Percentiles rank a stretch among this genome's conserved stretches.
phyloP scores from a whole-genome alignment of 2,888 invertebrate genomes.

The Harpagoxenus sublaevis region DNA sequence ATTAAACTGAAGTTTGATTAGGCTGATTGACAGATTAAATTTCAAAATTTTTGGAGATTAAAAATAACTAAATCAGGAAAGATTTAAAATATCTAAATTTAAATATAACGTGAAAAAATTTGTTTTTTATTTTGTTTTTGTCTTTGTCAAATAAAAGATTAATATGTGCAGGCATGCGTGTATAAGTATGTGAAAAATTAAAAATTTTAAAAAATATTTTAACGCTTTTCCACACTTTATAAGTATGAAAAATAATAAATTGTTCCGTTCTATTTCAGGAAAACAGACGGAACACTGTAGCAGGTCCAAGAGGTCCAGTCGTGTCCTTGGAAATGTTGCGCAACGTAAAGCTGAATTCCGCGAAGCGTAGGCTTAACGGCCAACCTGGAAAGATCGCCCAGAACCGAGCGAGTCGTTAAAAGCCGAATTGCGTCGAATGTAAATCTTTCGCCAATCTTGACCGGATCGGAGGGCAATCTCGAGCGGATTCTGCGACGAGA shows the following conservation, averaged over 20 bases:
- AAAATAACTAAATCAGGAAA: neutral
- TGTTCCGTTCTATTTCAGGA: slow-evolving; percentile 71
- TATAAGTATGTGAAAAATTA: neutral
- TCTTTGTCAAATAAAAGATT: neutral
- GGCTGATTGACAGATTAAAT: neutral
- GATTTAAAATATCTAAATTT: neutral
- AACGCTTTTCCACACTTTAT: neutral
- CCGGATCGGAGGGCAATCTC: slow-evolving; percentile 74
- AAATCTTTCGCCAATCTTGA: slow-evolving; percentile 77
- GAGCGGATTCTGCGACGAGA: slow-evolving; percentile 77
- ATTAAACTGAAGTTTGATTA: neutral
- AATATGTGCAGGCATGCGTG: neutral
- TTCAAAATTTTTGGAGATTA: neutral
- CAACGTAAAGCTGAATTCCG: slow-evolving; percentile 83
- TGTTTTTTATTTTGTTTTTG: neutral
- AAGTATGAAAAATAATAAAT: neutral
- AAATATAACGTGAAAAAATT: no score
- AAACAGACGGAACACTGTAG: slow-evolving; percentile 71
- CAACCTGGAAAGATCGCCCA: slow-evolving; percentile 76
- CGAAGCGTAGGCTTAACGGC: slow-evolving; percentile 76
- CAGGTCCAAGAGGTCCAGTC: slow-evolving; percentile 77
- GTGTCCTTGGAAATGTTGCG: slow-evolving; percentile 84
- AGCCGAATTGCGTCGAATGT: slow-evolving; percentile 68
- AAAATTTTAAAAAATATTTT: neutral
- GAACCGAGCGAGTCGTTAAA: slow-evolving; percentile 74